Conservation (phyloP, 2,797 vertebrate genomes). For the Lutjanus argentimaculatus region DNA sequence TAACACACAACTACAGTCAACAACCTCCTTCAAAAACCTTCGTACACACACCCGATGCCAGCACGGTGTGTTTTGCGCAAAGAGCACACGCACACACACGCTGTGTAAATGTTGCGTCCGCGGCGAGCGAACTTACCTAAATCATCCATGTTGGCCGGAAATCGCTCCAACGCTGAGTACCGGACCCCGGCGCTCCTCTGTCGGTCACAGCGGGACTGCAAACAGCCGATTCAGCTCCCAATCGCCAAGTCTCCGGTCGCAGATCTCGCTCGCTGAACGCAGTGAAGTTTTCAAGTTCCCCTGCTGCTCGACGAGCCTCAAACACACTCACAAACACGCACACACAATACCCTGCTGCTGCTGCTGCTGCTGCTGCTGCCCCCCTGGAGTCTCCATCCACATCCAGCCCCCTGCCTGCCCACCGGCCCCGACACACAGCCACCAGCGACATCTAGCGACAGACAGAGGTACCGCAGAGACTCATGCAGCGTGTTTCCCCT, state of each 20-base stretch:
- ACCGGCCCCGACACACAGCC: not conserved
- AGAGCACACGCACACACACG: not conserved
- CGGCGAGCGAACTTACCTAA: slow-evolving; percentile 81
- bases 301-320: slow-evolving; percentile 64
- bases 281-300: slow-evolving; percentile 81
- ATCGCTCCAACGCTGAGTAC: slow-evolving; percentile 63
- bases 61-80: not conserved
- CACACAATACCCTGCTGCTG: slow-evolving; percentile 32
- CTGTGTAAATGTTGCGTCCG: slow-evolving; percentile 53
- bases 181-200: slow-evolving; percentile 59
- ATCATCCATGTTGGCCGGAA: slow-evolving; percentile 87
- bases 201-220: slow-evolving; percentile 51
- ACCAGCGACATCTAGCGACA: slow-evolving; percentile 57
- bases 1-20: not conserved
- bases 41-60: not conserved
- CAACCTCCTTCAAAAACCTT: not conserved
- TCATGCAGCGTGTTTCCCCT: too few species aligned
- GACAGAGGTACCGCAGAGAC: not conserved
- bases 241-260: slow-evolving; percentile 3
- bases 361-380: slow-evolving; percentile 28
- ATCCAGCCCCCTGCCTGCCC: slow-evolving; percentile 59
- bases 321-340: slow-evolving; percentile 46
- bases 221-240: slow-evolving; percentile 32
- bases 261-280: slow-evolving; percentile 45
- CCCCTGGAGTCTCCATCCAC: slow-evolving; percentile 56